phyloP scores from a whole-genome alignment of 2,113 vertebrate species.

The Callocephalon fimbriatum region DNA sequence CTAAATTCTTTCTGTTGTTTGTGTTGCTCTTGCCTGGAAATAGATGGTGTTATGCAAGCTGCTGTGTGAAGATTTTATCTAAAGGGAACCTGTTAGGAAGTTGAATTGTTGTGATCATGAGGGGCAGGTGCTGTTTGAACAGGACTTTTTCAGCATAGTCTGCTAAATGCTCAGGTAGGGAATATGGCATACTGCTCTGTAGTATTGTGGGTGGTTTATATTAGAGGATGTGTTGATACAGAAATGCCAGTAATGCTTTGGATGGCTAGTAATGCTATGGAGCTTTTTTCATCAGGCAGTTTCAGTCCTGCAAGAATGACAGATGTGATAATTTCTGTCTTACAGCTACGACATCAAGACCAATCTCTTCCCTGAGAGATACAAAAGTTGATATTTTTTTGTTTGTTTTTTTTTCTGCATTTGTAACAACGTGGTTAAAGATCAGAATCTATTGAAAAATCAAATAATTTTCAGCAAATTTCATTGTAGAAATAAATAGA shows the following conservation, averaged over 20 bases:
- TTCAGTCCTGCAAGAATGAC: neutral
- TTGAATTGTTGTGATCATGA: neutral
- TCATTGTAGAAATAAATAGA: neutral
- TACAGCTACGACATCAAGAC: neutral
- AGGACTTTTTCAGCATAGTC: neutral
- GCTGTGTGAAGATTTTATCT: neutral
- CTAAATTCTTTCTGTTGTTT: neutral
- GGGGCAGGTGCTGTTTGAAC: neutral
- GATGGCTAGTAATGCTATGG: neutral
- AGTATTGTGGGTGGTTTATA: accelerated
- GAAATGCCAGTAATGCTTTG: neutral
- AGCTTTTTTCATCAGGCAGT: neutral
- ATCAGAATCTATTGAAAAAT: neutral
- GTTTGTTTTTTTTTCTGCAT: accelerated
- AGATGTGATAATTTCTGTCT: neutral
- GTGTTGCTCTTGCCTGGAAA: neutral
- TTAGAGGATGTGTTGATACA: neutral
- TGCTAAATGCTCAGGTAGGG: neutral
- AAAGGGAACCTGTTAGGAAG: neutral
- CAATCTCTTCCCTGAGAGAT: neutral
- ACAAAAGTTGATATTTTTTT: neutral
- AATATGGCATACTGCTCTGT: neutral
- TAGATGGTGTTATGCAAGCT: neutral
- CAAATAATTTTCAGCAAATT: neutral
- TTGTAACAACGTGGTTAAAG: neutral